phyloP scores from a whole-genome alignment of 2,888 invertebrate genomes.

The Synanthedon vespiformis region DNA sequence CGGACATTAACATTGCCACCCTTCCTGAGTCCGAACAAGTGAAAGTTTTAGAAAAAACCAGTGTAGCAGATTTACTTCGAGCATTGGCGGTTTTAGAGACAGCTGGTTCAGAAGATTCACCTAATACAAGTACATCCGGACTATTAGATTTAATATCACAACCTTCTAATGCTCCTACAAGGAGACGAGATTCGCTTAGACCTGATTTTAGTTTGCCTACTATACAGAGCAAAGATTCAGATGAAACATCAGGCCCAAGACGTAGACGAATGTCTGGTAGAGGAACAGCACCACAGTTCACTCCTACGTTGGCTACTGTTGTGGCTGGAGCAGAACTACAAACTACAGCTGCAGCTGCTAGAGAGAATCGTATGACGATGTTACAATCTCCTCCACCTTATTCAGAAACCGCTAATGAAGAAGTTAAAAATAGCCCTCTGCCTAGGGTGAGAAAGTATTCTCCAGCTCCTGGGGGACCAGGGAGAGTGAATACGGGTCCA shows the following conservation, averaged over 20 bases:
- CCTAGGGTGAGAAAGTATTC: conserved; percentile 52
- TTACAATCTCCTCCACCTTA: conserved; percentile 61
- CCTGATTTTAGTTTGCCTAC: conserved; percentile 41
- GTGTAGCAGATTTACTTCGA: conserved; percentile 83
- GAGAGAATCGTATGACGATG: conserved; percentile 58
- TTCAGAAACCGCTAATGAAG: conserved; percentile 34
- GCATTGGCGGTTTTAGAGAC: conserved; percentile 78
- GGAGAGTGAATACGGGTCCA: conserved; percentile 42
- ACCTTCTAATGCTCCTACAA: conserved; percentile 20
- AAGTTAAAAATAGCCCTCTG: conserved; percentile 31
- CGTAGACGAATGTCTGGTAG: conserved; percentile 55
- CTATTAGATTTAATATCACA: conserved; percentile 35
- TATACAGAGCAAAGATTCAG: conserved; percentile 23
- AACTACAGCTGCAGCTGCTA: conserved; percentile 50
- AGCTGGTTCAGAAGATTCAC: conserved; percentile 24
- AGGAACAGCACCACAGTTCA: conserved; percentile 51
- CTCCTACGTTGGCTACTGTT: conserved; percentile 57
- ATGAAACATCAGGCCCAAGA: conserved; percentile 41
- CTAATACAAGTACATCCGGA: conserved; percentile 20
- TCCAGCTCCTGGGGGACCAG: conserved; percentile 46
- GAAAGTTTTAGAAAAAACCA: conserved; percentile 82
- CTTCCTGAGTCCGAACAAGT: conserved; percentile 61
- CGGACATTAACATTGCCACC: conserved; percentile 46
- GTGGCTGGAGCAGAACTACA: conserved; percentile 57
- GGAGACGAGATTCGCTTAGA: conserved; percentile 43